Percentiles rank a stretch among this genome's conserved stretches.
phyloP scores from a whole-genome alignment of 2,113 vertebrate species.

The Typhlomys cinereus region DNA sequence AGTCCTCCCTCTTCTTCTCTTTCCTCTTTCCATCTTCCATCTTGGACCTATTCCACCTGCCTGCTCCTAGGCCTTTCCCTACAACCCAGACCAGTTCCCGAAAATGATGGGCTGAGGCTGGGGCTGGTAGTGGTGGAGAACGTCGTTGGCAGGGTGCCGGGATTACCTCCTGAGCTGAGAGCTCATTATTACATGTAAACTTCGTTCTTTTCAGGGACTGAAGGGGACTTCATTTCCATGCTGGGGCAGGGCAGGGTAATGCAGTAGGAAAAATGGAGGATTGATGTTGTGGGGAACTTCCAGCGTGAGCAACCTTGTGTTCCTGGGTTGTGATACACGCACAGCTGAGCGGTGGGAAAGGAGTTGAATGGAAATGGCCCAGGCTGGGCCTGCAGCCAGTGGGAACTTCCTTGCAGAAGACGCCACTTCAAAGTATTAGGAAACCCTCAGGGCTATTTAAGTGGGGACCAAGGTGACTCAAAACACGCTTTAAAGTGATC shows the following conservation, averaged over 20 bases:
- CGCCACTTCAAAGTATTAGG: constrained; percentile 72
- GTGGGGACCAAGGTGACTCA: constrained; percentile 45
- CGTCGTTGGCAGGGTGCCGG: background rate
- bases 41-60: background rate
- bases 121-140: background rate
- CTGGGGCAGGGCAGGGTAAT: background rate
- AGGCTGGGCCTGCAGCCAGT: constrained; percentile 56
- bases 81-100: constrained; percentile 8
- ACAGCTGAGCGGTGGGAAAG: constrained; percentile 37
- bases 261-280: constrained; percentile 30
- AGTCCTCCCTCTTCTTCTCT: constrained; percentile 28
- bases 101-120: background rate
- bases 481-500: constrained; percentile 66
- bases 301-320: background rate
- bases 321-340: background rate
- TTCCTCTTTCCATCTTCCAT: background rate
- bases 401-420: constrained; percentile 67
- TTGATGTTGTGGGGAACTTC: constrained; percentile 47
- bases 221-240: constrained; percentile 49
- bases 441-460: constrained; percentile 69
- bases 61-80: background rate
- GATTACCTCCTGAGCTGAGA: constrained; percentile 45
- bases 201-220: constrained; percentile 38
- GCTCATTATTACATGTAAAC: background rate
- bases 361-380: constrained; percentile 45